phyloP scores from a whole-genome alignment of 2,888 invertebrate genomes.

The Cephus pulcher region DNA sequence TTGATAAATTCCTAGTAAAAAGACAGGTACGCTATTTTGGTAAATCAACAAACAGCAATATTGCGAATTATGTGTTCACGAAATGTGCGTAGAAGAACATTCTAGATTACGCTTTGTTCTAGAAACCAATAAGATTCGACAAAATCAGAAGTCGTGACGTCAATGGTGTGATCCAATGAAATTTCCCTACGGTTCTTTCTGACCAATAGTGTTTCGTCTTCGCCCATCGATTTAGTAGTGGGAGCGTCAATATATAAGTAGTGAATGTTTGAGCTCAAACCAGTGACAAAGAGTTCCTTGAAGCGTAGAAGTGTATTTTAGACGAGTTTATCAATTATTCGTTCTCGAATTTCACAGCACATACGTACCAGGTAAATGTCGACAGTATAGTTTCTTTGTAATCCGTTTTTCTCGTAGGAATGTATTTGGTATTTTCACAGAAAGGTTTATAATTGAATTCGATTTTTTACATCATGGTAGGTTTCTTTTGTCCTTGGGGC shows the following conservation, averaged over 20 bases:
- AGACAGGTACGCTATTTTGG: not conserved
- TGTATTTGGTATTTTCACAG: too few species aligned
- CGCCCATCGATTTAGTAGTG: too few species aligned
- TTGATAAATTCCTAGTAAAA: too few species aligned
- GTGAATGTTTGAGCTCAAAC: too few species aligned
- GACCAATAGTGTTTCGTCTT: conserved; percentile 1
- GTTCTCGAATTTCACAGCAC: too few species aligned
- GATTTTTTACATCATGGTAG: not conserved
- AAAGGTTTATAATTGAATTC: not conserved
- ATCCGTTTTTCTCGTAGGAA: too few species aligned
- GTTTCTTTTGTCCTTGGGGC: conserved; percentile 12
- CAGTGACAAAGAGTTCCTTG: too few species aligned
- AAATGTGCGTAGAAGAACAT: not conserved
- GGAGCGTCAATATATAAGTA: too few species aligned
- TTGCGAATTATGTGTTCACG: not conserved
- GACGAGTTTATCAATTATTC: too few species aligned
- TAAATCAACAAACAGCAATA: not conserved
- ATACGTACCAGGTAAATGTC: too few species aligned
- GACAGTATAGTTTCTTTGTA: too few species aligned
- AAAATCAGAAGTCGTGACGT: conserved; percentile 25
- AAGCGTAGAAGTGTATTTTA: too few species aligned
- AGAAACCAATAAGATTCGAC: conserved; percentile 34
- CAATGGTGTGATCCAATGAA: conserved; percentile 31
- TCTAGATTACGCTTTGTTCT: conserved; percentile 31
- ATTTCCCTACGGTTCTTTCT: conserved; percentile 20